These are phyloP conservation scores for Drosophila bipectinata DNA, from an alignment of 1,140 invertebrate species.

Conservation along the genomic window DNA sequence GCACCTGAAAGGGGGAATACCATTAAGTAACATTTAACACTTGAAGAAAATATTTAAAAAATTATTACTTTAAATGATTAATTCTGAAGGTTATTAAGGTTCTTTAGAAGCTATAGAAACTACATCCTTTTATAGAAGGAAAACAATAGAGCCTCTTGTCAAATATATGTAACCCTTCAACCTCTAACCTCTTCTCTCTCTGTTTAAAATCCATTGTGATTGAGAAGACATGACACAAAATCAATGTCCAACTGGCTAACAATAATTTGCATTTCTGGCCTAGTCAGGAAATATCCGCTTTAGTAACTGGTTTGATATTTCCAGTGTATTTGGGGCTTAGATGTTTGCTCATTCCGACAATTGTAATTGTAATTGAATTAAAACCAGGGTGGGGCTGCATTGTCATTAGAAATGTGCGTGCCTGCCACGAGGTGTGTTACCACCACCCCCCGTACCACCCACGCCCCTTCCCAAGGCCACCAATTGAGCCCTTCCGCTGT, in stretches of 20 bases:
- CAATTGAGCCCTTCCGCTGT: constrained; percentile 70
- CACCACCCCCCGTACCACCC: neutral
- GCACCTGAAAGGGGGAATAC: constrained; percentile 89
- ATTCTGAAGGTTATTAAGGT: neutral
- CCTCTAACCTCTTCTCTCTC: neutral
- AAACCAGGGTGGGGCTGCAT: constrained; percentile 28
- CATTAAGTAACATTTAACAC: too few relatives aligned
- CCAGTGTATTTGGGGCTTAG: constrained; percentile 32
- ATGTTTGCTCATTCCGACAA: constrained; percentile 18
- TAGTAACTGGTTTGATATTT: neutral
- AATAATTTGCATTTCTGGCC: constrained; percentile 43
- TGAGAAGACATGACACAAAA: constrained; percentile 34
- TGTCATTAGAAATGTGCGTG: constrained; percentile 61
- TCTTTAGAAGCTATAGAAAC: too few relatives aligned
- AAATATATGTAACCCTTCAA: too few relatives aligned
- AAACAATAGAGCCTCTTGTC: too few relatives aligned
- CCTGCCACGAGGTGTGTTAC: constrained; percentile 34
- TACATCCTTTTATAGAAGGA: too few relatives aligned
- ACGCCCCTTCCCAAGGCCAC: constrained; percentile 27
- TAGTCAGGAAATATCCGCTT: constrained; percentile 18
- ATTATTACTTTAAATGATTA: neutral
- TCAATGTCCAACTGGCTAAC: constrained; percentile 27
- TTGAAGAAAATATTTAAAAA: neutral
- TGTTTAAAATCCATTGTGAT: constrained; percentile 8
- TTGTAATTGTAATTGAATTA: constrained; percentile 72